Base-by-base conservation (phyloP, 1,140 invertebrate species). In the Chrysomallon squamiferum region DNA sequence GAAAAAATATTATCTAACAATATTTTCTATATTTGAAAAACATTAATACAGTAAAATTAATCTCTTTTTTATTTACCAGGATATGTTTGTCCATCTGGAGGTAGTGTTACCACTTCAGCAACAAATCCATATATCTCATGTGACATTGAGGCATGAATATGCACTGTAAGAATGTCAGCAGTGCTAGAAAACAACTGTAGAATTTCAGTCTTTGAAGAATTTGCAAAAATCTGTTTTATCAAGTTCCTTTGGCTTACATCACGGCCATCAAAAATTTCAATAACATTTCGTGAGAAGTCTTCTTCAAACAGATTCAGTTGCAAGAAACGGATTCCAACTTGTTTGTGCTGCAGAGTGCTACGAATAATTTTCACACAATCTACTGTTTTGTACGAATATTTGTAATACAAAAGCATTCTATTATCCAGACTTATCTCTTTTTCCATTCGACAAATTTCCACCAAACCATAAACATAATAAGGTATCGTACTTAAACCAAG, bases 361-460 rank as follows among this genome's bases (percentile, higher is more conserved):
- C 62, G 63, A 75, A 99, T 97, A 73, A 99, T 96, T 86, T 99
- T 99, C 0, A 99, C 93, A 84, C 97, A 99, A 82, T 97, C 97
- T 7, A 98, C 92, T 0, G 95, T 93, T 84, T 92, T 91, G 75
- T 97, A 97, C 71, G 97, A 95, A 74, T 99, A 99, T 83, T 98
- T 98, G 84, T 97, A 99, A 83, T 97, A 99, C 1, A 99, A 73
- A 3, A 99, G 80, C 5, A 99, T 90, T 62, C 96, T 87, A 77
- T 98, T 95, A 83, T 96, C 91, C 0, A 99, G 89, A 7, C 88
- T 88, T 30, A 99, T 90, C 78, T 95, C 93, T 87, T 99, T 97
- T 18, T 92, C 91, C 0, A 95, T 93, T 82, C 97, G 94, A 84
- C 97, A 99, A 62, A 99, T 96, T 71, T 99, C 95, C 20, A 99